Conservation (phyloP, 2,113 vertebrate species). For the Chaetodon trifascialis region DNA sequence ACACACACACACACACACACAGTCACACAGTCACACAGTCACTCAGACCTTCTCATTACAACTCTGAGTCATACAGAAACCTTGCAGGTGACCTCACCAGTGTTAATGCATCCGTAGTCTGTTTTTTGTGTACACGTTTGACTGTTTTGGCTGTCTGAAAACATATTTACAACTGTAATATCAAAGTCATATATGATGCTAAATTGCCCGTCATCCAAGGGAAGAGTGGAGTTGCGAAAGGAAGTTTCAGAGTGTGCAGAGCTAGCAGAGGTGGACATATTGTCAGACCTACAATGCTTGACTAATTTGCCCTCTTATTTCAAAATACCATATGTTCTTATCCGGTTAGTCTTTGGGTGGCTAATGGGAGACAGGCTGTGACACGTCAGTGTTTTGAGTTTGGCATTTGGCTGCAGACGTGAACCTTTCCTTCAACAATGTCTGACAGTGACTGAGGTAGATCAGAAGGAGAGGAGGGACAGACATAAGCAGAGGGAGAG, state of each 20-base stretch:
- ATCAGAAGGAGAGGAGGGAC: constrained; percentile 47
- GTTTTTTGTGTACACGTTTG: constrained; percentile 10
- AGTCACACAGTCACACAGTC: too few relatives aligned
- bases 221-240: background rate
- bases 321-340: constrained; percentile 29
- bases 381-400: constrained; percentile 70
- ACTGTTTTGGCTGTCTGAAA: constrained; percentile 2
- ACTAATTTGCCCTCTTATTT: constrained; percentile 19
- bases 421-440: constrained; percentile 55
- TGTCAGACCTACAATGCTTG: background rate
- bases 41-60: constrained; percentile 63
- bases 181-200: background rate
- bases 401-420: constrained; percentile 48
- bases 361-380: constrained; percentile 41
- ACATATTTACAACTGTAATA: background rate
- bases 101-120: background rate
- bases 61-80: constrained; percentile 69
- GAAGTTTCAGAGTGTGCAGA: background rate
- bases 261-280: background rate
- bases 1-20: too few relatives aligned
- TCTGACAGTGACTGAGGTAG: constrained; percentile 77
- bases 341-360: constrained; percentile 59
- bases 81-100: constrained; percentile 54
- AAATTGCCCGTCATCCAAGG: too few relatives aligned
- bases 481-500: constrained; percentile 33